These are phyloP conservation scores for Octomys mimax DNA, from an alignment of 2,797 vertebrate genomes.

Conservation along the genomic window DNA sequence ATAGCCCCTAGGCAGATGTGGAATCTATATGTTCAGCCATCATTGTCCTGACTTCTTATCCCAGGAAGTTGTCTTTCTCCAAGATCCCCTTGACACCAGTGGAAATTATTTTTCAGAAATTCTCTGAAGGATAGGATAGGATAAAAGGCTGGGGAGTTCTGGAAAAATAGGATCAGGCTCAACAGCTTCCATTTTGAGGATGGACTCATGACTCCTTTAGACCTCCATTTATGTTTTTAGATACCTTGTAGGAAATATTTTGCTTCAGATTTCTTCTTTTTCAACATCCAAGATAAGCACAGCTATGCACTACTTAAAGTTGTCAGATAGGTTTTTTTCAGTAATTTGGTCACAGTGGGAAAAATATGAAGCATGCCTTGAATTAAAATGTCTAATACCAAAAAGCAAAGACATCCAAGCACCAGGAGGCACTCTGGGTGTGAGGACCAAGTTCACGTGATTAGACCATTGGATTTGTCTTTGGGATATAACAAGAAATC, in stretches of 20 bases:
- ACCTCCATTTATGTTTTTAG: neutral
- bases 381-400: neutral
- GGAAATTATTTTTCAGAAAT: too few relatives aligned
- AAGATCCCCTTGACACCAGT: too few relatives aligned
- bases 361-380: neutral
- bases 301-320: neutral
- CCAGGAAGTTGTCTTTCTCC: neutral
- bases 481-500: neutral
- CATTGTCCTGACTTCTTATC: too few relatives aligned
- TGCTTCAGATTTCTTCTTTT: neutral
- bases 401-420: neutral
- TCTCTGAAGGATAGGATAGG: neutral
- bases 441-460: neutral
- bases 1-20: neutral
- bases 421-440: neutral
- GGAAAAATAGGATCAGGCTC: neutral
- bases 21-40: fast-evolving
- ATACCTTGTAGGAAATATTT: neutral
- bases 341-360: fast-evolving
- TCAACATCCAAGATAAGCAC: neutral
- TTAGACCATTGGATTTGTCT: too few relatives aligned
- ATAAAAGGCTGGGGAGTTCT: neutral
- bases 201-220: fast-evolving
- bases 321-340: neutral
- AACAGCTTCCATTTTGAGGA: fast-evolving